These are phyloP conservation scores for Orchestia grillus DNA, from an alignment of 1,140 invertebrate genomes.

Conservation along the genomic window DNA sequence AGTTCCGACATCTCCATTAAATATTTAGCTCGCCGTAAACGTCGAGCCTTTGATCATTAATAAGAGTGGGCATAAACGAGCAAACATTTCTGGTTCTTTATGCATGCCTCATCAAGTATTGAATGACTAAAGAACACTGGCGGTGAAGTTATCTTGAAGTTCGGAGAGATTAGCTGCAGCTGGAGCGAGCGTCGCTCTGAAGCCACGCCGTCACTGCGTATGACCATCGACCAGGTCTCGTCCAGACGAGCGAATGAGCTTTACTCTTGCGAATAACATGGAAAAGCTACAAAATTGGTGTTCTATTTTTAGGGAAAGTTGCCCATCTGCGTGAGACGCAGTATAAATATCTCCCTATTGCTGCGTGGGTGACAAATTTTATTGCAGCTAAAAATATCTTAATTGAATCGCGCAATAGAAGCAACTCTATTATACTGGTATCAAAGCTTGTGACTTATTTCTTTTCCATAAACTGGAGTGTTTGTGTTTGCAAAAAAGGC, in stretches of 20 bases:
- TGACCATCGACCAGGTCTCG: not conserved
- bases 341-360: not conserved
- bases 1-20: not conserved
- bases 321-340: no score
- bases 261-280: not conserved
- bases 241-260: no score
- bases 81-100: not conserved
- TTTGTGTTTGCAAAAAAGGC: not conserved
- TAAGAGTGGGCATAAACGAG: not conserved
- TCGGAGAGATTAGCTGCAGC: not conserved
- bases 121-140: not conserved
- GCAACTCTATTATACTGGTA: not conserved
- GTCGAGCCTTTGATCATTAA: not conserved
- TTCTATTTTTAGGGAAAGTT: not conserved
- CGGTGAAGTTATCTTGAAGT: not conserved
- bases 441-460: not conserved
- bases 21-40: not conserved
- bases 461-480: not conserved
- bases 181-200: not conserved
- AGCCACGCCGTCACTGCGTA: not conserved
- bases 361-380: not conserved
- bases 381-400: not conserved
- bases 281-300: not conserved
- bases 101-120: not conserved
- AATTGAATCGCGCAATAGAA: not conserved